Conservation (phyloP, 2,888 invertebrate species). For the Hipparchia sbordonii region DNA sequence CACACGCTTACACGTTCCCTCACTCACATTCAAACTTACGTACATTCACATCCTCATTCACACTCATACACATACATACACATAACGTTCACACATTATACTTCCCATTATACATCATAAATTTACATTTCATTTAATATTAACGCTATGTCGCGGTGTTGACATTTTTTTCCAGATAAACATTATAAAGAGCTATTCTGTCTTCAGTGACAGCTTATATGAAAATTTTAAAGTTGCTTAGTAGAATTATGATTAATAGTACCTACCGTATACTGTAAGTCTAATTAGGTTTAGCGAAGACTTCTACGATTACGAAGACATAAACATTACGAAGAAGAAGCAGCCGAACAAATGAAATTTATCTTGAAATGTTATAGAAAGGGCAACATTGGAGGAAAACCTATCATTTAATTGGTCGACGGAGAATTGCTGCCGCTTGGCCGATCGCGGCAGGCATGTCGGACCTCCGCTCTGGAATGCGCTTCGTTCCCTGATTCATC, state of each 20-base stretch:
- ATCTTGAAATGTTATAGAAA: constrained; percentile 82
- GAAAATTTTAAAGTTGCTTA: constrained; percentile 49
- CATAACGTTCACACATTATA: constrained; percentile 26
- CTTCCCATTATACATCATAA: constrained; percentile 41
- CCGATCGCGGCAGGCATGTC: constrained; percentile 53
- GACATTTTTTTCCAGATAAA: constrained; percentile 68
- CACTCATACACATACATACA: constrained; percentile 31
- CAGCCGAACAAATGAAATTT: constrained; percentile 60
- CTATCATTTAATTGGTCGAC: constrained; percentile 76
- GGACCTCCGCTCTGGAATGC: constrained; percentile 37
- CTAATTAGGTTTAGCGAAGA: constrained; percentile 56
- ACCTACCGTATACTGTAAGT: constrained; percentile 38
- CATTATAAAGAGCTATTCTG: constrained; percentile 38
- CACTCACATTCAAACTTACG: constrained; percentile 30
- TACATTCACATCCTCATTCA: constrained; percentile 11
- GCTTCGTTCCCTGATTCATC: constrained; percentile 26
- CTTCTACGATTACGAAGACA: constrained; percentile 52
- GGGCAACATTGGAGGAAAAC: constrained; percentile 80
- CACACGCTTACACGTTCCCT: constrained; percentile 23
- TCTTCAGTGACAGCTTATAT: constrained; percentile 45
- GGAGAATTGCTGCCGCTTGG: constrained; percentile 69
- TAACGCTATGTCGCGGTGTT: constrained; percentile 57
- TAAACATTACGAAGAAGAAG: constrained; percentile 41
- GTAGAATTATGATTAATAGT: constrained; percentile 50
- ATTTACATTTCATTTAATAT: constrained; percentile 44